Percentiles rank a stretch among this genome's conserved stretches.
phyloP scores from a whole-genome alignment of 1,140 invertebrate genomes.

The Tetragnatha versicolor region DNA sequence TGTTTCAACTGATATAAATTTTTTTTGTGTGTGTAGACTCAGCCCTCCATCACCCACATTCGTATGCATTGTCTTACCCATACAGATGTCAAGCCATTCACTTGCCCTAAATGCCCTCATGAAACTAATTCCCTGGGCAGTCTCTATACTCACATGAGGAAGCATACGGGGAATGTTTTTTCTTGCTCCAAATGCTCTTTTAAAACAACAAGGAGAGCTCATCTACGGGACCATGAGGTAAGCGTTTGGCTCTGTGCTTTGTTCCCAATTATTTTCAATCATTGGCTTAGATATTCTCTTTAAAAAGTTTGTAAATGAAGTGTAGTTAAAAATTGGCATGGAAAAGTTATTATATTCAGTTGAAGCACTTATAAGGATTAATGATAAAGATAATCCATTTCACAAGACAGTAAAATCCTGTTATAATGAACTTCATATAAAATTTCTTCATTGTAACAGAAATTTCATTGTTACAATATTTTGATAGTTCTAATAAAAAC shows the following conservation, averaged over 20 bases:
- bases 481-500: too few relatives aligned
- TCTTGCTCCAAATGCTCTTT: constrained; percentile 63
- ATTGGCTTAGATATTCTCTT: neutral
- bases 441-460: too few relatives aligned
- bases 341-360: neutral
- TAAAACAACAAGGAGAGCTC: constrained; percentile 63
- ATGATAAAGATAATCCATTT: too few relatives aligned
- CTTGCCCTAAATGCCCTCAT: constrained; percentile 64
- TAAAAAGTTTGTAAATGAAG: too few relatives aligned
- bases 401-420: too few relatives aligned
- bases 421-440: too few relatives aligned
- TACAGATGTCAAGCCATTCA: constrained; percentile 64
- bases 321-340: neutral
- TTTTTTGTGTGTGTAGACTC: neutral
- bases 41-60: constrained; percentile 64
- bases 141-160: constrained; percentile 66
- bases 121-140: constrained; percentile 64
- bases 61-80: constrained; percentile 64
- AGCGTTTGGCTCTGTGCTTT: neutral
- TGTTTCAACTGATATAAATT: neutral
- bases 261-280: neutral
- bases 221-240: constrained; percentile 63
- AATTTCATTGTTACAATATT: too few relatives aligned
- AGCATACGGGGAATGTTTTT: constrained; percentile 65
- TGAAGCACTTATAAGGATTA: too few relatives aligned